These are phyloP conservation scores for Vidua chalybeata DNA, from an alignment of 2,113 vertebrate species.

Conservation along the genomic window DNA sequence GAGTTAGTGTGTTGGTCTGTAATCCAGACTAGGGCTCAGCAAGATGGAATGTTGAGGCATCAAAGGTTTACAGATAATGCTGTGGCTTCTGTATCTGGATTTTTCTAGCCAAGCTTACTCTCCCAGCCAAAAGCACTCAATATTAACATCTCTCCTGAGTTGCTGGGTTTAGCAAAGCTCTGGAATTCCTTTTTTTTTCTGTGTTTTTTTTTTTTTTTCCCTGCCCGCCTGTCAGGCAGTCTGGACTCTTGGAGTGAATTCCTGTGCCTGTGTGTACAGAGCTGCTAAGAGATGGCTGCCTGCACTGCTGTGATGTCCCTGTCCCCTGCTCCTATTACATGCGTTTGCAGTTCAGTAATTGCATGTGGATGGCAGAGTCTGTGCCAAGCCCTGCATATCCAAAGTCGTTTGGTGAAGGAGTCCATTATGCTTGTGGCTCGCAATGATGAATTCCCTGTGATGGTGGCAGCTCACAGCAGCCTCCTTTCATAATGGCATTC, in stretches of 20 bases:
- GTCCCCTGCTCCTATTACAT: conserved; percentile 32
- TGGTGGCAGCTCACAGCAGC: conserved; percentile 82
- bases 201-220: not conserved
- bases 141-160: not conserved
- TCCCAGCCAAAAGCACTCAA: not conserved
- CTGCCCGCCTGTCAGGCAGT: conserved; percentile 16
- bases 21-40: not conserved
- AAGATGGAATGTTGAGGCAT: not conserved
- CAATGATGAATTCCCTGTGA: conserved; percentile 87
- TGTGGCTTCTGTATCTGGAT: not conserved
- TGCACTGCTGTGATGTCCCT: conserved; percentile 6
- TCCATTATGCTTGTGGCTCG: conserved; percentile 86
- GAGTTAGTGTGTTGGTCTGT: not conserved
- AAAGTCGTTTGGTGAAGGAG: conserved; percentile 88
- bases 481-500: conserved; percentile 87
- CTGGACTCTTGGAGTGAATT: conserved; percentile 59
- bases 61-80: not conserved
- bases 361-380: conserved; percentile 45
- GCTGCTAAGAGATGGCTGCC: conserved; percentile 6
- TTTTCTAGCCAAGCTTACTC: not conserved
- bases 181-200: not conserved
- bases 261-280: not conserved
- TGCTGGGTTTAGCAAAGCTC: not conserved
- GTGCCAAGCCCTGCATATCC: conserved; percentile 81
- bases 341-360: conserved; percentile 63